phyloP scores from a whole-genome alignment of 2,888 invertebrate genomes.

The Chydorus sphaericus region DNA sequence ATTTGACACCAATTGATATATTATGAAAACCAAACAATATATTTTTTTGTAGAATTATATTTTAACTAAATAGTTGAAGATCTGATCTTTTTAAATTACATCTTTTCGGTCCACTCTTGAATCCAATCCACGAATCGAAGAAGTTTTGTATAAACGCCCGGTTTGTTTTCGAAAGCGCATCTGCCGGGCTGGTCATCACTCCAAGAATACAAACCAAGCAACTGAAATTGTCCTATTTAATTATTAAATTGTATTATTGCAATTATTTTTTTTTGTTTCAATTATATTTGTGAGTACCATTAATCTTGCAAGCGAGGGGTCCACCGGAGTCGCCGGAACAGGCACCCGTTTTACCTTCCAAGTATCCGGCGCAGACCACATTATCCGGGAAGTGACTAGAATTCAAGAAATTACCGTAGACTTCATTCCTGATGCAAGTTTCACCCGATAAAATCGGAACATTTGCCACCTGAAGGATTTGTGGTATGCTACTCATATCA shows the following conservation, averaged over 20 bases:
- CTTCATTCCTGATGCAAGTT: constrained; percentile 42
- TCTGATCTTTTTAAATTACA: too few species aligned
- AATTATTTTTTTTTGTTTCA: too few species aligned
- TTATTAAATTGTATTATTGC: too few species aligned
- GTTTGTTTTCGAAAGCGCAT: constrained; percentile 52
- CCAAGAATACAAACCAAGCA: constrained; percentile 59
- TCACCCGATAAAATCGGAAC: constrained; percentile 46
- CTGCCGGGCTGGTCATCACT: too few species aligned
- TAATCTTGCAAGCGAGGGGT: constrained; percentile 51
- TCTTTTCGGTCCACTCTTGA: constrained; percentile 22
- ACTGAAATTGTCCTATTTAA: constrained; percentile 41
- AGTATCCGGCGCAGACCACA: constrained; percentile 65
- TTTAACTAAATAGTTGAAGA: too few species aligned
- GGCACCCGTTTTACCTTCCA: constrained; percentile 58
- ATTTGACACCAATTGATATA: too few species aligned
- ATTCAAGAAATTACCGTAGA: constrained; percentile 45
- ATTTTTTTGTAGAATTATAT: too few species aligned
- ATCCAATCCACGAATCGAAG: constrained; percentile 49
- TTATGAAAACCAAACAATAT: too few species aligned
- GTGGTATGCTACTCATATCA: constrained; percentile 40
- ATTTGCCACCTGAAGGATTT: constrained; percentile 43
- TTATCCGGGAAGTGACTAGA: constrained; percentile 47
- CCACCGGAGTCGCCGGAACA: constrained; percentile 71
- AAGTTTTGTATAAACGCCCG: constrained; percentile 55
- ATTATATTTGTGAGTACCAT: too few species aligned